Evolutionary conservation across 2,888 invertebrate species (phyloP).

Genomic region (Crepidodera aurea): DNA sequence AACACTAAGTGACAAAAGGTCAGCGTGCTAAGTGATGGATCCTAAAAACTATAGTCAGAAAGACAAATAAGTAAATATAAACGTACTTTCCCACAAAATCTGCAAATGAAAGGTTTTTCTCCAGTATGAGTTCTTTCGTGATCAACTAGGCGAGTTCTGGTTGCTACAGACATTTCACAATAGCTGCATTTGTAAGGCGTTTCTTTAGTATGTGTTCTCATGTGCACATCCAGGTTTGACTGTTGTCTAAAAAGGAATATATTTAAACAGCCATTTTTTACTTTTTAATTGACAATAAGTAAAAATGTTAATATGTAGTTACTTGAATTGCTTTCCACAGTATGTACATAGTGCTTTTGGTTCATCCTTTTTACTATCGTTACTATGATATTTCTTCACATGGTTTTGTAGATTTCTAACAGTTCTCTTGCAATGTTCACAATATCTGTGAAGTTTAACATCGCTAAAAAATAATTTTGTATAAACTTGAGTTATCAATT

Average conservation of each 20-base stretch:
- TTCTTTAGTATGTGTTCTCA: constrained; percentile 54
- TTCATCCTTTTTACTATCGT: constrained; percentile 23
- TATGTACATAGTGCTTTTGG: constrained; percentile 46
- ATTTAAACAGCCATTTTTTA: not conserved
- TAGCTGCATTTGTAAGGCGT: constrained; percentile 53
- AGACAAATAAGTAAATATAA: not conserved
- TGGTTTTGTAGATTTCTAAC: constrained; percentile 37
- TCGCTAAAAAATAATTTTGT: constrained; percentile 26
- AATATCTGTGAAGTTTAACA: constrained; percentile 42
- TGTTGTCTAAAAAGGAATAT: constrained; percentile 29
- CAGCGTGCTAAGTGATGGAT: too few relatives aligned
- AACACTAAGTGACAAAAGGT: too few relatives aligned
- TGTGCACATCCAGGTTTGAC: constrained; percentile 48
- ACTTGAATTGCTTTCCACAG: constrained; percentile 54
- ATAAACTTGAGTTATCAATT: too few relatives aligned
- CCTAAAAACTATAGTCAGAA: too few relatives aligned
- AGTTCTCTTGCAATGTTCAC: constrained; percentile 38
- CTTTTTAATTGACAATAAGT: not conserved
- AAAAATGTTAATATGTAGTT: constrained; percentile 26
- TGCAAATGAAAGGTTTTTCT: constrained; percentile 53
- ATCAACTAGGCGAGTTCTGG: constrained; percentile 49
- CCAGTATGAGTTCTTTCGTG: constrained; percentile 56
- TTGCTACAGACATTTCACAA: constrained; percentile 50
- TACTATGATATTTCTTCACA: constrained; percentile 29
- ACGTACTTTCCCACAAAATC: constrained; percentile 52